phyloP scores from a whole-genome alignment of 2,888 invertebrate species.

The Erebia aethiops region DNA sequence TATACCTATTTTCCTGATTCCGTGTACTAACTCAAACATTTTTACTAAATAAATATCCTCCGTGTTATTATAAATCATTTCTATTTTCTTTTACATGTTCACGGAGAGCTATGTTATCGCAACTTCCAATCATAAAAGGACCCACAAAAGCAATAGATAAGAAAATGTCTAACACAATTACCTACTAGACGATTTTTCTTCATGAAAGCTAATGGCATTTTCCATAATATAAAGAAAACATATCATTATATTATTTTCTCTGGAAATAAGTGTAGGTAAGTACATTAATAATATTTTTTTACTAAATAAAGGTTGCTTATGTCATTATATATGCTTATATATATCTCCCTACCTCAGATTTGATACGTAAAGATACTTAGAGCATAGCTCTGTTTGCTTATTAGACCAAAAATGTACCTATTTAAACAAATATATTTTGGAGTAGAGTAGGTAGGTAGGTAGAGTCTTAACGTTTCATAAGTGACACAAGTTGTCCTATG shows the following conservation, averaged over 20 bases:
- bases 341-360: no score
- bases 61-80: conserved; percentile 9
- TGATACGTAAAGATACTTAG: no score
- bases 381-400: neutral
- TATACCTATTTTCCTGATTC: neutral
- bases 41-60: neutral
- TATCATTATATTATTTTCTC: no score
- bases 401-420: no score
- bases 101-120: conserved; percentile 11
- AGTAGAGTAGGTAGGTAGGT: no score
- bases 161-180: conserved; percentile 18
- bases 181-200: conserved; percentile 4
- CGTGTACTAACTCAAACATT: neutral
- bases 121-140: conserved; percentile 16
- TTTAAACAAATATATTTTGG: no score
- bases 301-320: no score
- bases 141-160: conserved; percentile 21
- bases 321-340: no score
- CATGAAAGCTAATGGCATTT: conserved; percentile 12
- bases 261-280: no score
- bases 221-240: neutral
- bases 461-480: no score
- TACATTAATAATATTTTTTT: no score
- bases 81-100: conserved; percentile 18
- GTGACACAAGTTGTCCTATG: no score